These are phyloP conservation scores for Ectemnius cavifrons DNA, from an alignment of 2,888 invertebrate genomes.

Conservation along the genomic window DNA sequence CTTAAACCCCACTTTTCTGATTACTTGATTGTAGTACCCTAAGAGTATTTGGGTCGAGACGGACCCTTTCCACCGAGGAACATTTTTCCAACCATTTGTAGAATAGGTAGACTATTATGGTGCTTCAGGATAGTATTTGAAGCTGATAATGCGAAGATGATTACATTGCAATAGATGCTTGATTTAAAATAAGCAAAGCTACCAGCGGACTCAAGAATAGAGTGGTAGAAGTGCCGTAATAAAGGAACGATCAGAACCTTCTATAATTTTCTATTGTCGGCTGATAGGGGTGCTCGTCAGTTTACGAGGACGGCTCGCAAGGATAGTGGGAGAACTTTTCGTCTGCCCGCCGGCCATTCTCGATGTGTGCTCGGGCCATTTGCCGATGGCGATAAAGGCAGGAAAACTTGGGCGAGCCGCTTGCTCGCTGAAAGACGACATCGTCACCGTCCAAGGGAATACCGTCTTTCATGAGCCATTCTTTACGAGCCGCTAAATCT, in stretches of 20 bases:
- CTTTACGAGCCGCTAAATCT: too few species aligned
- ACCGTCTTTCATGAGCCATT: not conserved
- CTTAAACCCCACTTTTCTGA: too few species aligned
- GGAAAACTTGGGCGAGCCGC: not conserved
- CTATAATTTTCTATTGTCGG: constrained; percentile 3
- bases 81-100: too few species aligned
- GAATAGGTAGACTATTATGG: too few species aligned
- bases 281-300: not conserved
- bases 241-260: not conserved
- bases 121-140: too few species aligned
- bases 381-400: constrained; percentile 6
- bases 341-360: not conserved
- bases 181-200: not conserved
- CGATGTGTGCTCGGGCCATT: not conserved
- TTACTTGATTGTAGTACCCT: too few species aligned
- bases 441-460: not conserved
- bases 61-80: too few species aligned
- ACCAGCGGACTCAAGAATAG: too few species aligned
- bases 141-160: too few species aligned
- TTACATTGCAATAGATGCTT: too few species aligned
- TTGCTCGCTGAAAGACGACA: not conserved
- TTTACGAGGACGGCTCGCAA: not conserved
- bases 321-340: not conserved
- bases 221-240: too few species aligned
- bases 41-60: too few species aligned